phyloP scores from a whole-genome alignment of 2,888 invertebrate genomes.

The Eupithecia tripunctaria region DNA sequence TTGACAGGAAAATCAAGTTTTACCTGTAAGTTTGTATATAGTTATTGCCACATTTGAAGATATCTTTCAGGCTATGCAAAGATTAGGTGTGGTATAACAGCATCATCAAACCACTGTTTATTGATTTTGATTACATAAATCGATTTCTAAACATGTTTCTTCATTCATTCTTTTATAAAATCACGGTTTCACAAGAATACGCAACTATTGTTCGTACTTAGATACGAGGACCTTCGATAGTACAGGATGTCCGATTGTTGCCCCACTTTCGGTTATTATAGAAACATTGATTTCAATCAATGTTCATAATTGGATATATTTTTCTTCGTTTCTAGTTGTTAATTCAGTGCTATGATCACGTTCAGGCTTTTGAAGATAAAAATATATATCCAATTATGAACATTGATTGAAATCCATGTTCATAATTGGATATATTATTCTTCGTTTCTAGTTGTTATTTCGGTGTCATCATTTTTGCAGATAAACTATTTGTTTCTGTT shows the following conservation, averaged over 20 bases:
- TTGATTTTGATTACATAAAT: conserved; percentile 13
- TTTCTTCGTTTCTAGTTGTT: neutral
- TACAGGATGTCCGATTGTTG: conserved; percentile 31
- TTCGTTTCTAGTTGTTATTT: too few relatives aligned
- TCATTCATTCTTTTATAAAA: conserved; percentile 14
- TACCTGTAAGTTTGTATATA: neutral
- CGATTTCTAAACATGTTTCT: conserved; percentile 26
- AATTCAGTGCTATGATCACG: neutral
- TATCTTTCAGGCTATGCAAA: conserved; percentile 2
- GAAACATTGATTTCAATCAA: neutral
- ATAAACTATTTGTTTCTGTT: too few relatives aligned
- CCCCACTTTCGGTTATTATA: conserved; percentile 21
- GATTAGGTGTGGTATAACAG: neutral
- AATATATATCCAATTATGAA: too few relatives aligned
- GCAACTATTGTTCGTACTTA: conserved; percentile 23
- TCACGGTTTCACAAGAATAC: conserved; percentile 28
- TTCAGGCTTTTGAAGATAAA: too few relatives aligned
- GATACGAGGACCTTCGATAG: conserved; percentile 13
- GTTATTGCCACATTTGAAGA: neutral
- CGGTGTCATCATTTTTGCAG: too few relatives aligned
- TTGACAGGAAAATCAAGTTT: neutral
- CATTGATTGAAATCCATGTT: too few relatives aligned
- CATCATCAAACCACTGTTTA: conserved; percentile 13
- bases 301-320: neutral
- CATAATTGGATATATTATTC: too few relatives aligned